Evolutionary conservation across 2,888 invertebrate genomes (phyloP).

Genomic region (Marasmarcha lunaedactyla): DNA sequence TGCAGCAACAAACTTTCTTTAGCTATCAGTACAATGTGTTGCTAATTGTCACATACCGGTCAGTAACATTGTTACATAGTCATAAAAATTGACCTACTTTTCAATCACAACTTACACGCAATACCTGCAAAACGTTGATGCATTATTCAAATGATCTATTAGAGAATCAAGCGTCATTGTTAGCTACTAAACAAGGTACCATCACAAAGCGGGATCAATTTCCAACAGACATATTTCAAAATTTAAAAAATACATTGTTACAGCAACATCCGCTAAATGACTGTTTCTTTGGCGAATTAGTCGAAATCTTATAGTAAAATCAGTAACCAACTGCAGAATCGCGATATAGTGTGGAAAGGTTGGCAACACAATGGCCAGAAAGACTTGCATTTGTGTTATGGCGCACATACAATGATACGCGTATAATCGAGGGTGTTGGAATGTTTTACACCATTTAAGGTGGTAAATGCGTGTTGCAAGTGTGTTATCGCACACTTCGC

Average conservation of each 20-base stretch:
- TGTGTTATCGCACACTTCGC: too few species aligned
- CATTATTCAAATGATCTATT: constrained; percentile 5
- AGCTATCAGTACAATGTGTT: too few species aligned
- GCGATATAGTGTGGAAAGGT: constrained; percentile 14
- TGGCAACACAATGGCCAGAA: constrained; percentile 43
- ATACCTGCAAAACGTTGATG: not conserved
- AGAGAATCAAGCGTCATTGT: not conserved
- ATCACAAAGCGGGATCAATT: not conserved
- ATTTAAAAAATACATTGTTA: constrained; percentile 3
- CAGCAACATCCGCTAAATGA: constrained; percentile 8
- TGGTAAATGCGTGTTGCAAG: too few species aligned
- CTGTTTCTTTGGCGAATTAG: constrained; percentile 17
- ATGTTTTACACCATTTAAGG: constrained; percentile 33
- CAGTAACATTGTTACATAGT: too few species aligned
- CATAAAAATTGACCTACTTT: too few species aligned
- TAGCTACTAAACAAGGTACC: not conserved
- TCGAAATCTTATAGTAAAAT: constrained; percentile 57
- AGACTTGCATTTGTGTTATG: constrained; percentile 5
- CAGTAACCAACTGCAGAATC: constrained; percentile 56
- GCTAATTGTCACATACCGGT: too few species aligned
- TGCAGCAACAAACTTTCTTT: too few species aligned
- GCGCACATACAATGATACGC: too few species aligned
- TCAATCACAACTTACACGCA: not conserved
- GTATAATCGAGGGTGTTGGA: too few species aligned
- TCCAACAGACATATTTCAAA: not conserved